phyloP scores from a whole-genome alignment of 2,113 vertebrate genomes.

The Anarhynchus alexandrinus region DNA sequence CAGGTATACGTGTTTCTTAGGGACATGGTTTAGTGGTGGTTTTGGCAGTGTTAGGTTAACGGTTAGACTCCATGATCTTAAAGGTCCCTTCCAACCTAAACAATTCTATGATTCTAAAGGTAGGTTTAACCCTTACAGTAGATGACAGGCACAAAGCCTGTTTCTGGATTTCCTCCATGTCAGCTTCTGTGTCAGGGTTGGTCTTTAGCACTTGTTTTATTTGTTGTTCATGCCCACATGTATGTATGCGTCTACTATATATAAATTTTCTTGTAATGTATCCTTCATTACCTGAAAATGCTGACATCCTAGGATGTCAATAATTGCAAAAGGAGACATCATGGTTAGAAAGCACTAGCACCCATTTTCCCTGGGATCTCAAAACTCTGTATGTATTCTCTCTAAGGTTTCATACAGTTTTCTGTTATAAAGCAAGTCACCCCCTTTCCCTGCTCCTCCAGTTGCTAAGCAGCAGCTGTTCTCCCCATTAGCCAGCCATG shows the following conservation, averaged over 20 bases:
- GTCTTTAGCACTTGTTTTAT: not conserved
- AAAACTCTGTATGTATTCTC: not conserved
- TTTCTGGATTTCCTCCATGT: not conserved
- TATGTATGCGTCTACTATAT: not conserved
- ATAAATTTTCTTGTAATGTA: not conserved
- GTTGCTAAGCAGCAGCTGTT: slow-evolving; percentile 68
- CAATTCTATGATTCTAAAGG: not conserved
- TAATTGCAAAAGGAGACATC: not conserved
- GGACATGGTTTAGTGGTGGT: too few species aligned
- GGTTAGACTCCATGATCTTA: too few species aligned
- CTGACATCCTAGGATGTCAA: not conserved
- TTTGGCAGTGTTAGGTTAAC: too few species aligned
- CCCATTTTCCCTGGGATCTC: not conserved
- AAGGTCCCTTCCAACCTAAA: too few species aligned
- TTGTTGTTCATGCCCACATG: not conserved
- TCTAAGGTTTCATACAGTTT: not conserved
- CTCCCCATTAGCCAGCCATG: slow-evolving; percentile 38
- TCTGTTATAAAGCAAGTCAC: slow-evolving; percentile 23
- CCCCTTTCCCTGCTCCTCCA: slow-evolving; percentile 33
- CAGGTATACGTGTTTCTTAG: too few species aligned
- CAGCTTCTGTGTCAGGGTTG: not conserved
- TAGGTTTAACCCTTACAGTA: not conserved
- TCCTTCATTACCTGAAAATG: not conserved
- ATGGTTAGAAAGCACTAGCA: not conserved
- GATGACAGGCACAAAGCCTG: not conserved